Base-by-base conservation (phyloP, 2,888 invertebrate species). In the Phytoseiulus persimilis region DNA sequence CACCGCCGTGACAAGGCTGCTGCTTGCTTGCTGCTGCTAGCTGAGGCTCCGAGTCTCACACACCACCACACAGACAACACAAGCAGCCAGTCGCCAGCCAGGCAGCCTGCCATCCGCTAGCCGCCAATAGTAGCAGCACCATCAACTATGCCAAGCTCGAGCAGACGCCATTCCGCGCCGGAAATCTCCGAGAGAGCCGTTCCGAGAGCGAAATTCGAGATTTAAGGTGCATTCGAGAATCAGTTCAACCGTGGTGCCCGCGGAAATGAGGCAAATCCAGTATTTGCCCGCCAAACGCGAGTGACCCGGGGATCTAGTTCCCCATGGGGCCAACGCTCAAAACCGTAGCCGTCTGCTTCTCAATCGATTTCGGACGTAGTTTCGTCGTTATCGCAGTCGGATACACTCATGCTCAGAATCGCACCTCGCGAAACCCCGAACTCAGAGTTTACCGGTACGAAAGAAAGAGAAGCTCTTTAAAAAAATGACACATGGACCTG, bases 1-100 rank as follows among this genome's bases (percentile, higher is more conserved):
- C 87, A 45, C 87, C 87, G 87, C 87, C 87, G 87, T 87, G 87
- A 87, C 87, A 87, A 87, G 87, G 87, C 87, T 87, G 87, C 87
- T 87, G 87, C 39, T 87, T 33, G 39, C 45, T 33, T 45, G 32
- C n/a, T 45, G 39, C 32, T 87, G 39, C 39, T 33, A 87, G 87
- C 45, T 33, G 39, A n/a, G n/a, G 39, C 87, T 33, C 65, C 65
- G 65, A 65, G 65, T 23, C 65, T 65, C 65, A 65, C 65, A 65
- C 65, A 65, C 65, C 65, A 65, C 65, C 65, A 65, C 65, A 65
- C 65, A 65, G 65, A 65, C 65, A 65, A 65, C 65, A 65, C 65
- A 65, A 65, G 65, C 65, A 65, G 65, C 65, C 65, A 65, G 65
- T 28, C 65, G 65, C 65, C 65, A 65, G 65, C 65, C 65, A 65